phyloP scores from a whole-genome alignment of 1,140 invertebrate species.

The Heliconius hewitsoni region DNA sequence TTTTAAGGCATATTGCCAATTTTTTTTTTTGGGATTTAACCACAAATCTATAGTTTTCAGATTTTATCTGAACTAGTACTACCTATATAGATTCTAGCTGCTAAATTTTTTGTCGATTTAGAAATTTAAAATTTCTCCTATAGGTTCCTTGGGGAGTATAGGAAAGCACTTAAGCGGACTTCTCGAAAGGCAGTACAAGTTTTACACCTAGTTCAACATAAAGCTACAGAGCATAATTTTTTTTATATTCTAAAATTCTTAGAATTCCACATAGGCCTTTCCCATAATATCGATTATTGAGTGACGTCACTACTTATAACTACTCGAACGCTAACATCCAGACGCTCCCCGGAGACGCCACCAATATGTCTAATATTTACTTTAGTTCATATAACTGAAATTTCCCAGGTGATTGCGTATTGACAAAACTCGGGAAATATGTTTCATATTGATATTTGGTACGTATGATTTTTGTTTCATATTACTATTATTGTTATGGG shows the following conservation, averaged over 20 bases:
- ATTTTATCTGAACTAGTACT: no score
- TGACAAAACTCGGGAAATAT: neutral
- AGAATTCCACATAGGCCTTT: neutral
- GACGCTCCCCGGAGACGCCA: neutral
- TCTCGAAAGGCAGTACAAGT: neutral
- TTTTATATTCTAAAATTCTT: neutral
- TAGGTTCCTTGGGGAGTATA: no score
- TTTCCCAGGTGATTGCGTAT: neutral
- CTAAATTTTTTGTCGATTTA: no score
- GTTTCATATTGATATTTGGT: neutral
- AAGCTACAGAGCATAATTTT: neutral
- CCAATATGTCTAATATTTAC: slow-evolving; percentile 13
- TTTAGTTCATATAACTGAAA: slow-evolving; percentile 8
- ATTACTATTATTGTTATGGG: no score
- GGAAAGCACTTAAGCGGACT: no score
- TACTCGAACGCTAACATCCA: neutral
- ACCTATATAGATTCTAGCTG: no score
- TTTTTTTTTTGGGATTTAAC: no score
- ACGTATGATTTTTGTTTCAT: neutral
- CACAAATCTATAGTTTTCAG: no score
- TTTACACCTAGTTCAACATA: neutral
- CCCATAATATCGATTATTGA: neutral
- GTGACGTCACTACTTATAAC: neutral
- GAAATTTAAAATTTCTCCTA: no score
- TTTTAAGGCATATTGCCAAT: no score